Evolutionary conservation across 1,140 invertebrate species (phyloP).

Genomic region (Latrodectus geometricus): DNA sequence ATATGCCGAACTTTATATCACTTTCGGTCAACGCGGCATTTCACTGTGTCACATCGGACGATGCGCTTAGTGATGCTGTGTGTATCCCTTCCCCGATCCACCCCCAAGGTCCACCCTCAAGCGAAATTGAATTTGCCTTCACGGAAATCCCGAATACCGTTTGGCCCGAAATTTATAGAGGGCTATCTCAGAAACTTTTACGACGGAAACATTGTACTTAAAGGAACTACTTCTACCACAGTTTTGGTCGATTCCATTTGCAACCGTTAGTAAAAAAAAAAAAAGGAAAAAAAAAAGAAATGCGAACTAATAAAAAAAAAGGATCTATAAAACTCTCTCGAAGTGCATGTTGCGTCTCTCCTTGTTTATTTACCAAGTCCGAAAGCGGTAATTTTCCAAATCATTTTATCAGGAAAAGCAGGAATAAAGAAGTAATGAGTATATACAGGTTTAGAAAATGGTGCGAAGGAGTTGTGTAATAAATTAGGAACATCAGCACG

Average conservation of each 20-base stretch:
- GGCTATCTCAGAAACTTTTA: slow-evolving; percentile 44
- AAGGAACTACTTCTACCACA: slow-evolving; percentile 15
- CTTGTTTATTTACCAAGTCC: slow-evolving; percentile 17
- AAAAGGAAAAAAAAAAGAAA: slow-evolving; percentile 1
- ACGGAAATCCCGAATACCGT: slow-evolving; percentile 37
- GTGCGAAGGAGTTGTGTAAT: slow-evolving; percentile 1
- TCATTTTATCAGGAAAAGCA: slow-evolving; percentile 19
- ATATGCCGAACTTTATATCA: slow-evolving; percentile 16
- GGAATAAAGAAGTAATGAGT: slow-evolving; percentile 19
- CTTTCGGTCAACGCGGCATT: background rate
- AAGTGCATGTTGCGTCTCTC: slow-evolving; percentile 3
- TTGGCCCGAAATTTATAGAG: slow-evolving; percentile 39
- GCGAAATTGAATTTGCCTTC: slow-evolving; percentile 47
- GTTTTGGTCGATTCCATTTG: slow-evolving; percentile 9
- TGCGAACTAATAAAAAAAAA: slow-evolving; percentile 9
- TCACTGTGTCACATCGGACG: slow-evolving; percentile 2
- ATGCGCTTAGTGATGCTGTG: slow-evolving; percentile 23
- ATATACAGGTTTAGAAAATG: background rate
- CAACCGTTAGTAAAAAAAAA: slow-evolving; percentile 7
- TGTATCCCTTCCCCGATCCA: slow-evolving; percentile 11
- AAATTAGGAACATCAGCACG: slow-evolving; percentile 2
- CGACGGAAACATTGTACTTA: slow-evolving; percentile 48
- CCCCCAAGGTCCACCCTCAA: slow-evolving; percentile 3
- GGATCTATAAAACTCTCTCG: slow-evolving; percentile 32
- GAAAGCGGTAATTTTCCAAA: slow-evolving; percentile 30